Evolutionary conservation across 2,888 invertebrate genomes (phyloP), one percentile per base, ranked within the genome.

Genomic region (Oeneis ivallda): DNA sequence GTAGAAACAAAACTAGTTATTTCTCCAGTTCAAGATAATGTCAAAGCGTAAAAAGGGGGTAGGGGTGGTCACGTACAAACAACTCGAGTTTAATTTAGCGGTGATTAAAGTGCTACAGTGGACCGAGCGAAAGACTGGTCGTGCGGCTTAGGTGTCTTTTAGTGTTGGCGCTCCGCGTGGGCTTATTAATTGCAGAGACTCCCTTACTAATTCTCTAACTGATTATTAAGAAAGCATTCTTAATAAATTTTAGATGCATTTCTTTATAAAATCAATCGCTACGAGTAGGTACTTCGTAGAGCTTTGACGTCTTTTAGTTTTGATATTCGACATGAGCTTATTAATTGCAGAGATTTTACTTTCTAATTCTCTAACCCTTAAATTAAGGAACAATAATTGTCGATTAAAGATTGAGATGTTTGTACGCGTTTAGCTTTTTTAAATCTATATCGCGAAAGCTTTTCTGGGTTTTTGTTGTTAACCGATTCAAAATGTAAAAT

Each of bases 1-100:
- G 39, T 50, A 60, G 49, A 13, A 63, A 58, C 53, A 54, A 62
- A 62, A 53, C 54, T 60, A 61, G 67, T 67, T 67, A 71, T 69
- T 72, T 68, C 52, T 62, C 65, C 59, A 58, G 64, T 62, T 49
- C 45, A 32, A 64, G 65, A 67, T 67, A 65, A 67, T 64, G 63
- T 67, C 61, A 53, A 43, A 60, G 60, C 62, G 53, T 62, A 57
- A 54, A 65, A 64, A 58, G 47, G 47, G 64, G 71, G 65, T 68
- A 68, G 58, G 71, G 72, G 74, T 63, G 79, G 83, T 83, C 84
- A 86, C 85, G 84, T 85, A 75, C 67, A 58, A 64, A 53, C 52
- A 67, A 76, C 79, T 81, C 71, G 70, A 80, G 77, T 86, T 87
- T 86, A 86, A 87, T 87, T 85, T 84, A 86, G 76, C 78, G 78